Percentiles rank a stretch among this genome's conserved stretches.
These are phyloP conservation scores for Borostomias antarcticus DNA, from an alignment of 2,797 vertebrate genomes.

Conservation along the genomic window DNA sequence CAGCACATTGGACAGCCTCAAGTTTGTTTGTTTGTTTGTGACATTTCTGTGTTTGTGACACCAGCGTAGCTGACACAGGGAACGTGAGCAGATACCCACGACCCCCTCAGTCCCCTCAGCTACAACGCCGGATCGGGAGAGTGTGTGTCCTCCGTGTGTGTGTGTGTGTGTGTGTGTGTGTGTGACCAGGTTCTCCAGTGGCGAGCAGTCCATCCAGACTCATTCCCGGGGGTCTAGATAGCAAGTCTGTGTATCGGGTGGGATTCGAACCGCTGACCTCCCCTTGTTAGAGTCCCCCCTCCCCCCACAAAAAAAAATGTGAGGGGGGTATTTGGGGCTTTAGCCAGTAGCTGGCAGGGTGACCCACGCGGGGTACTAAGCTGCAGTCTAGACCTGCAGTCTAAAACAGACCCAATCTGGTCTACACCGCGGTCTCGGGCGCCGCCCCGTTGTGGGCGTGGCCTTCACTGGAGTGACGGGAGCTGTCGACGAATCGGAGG, in stretches of 20 bases:
- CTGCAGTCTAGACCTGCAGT: neutral
- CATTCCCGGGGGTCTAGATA: neutral
- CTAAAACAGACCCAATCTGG: neutral
- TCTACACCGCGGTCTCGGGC: constrained; percentile 85
- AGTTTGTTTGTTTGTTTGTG: neutral
- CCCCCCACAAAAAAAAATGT: no score
- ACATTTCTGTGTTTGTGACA: no score
- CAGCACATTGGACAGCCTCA: neutral
- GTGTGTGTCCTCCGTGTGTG: neutral
- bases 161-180: neutral
- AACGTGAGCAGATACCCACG: neutral
- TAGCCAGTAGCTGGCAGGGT: neutral
- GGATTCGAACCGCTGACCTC: neutral
- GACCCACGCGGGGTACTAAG: neutral
- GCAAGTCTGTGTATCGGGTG: neutral
- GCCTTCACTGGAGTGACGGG: constrained; percentile 54
- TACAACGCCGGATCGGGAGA: neutral
- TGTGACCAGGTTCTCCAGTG: neutral
- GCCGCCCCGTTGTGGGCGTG: constrained; percentile 71
- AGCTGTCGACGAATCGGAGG: constrained; percentile 72
- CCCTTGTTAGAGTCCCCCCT: no score
- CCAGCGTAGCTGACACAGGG: neutral
- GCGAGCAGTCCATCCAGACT: neutral
- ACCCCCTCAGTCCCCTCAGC: neutral
- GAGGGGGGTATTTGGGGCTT: neutral